Conservation (phyloP, 2,113 vertebrate species). For the Canis aureus region DNA sequence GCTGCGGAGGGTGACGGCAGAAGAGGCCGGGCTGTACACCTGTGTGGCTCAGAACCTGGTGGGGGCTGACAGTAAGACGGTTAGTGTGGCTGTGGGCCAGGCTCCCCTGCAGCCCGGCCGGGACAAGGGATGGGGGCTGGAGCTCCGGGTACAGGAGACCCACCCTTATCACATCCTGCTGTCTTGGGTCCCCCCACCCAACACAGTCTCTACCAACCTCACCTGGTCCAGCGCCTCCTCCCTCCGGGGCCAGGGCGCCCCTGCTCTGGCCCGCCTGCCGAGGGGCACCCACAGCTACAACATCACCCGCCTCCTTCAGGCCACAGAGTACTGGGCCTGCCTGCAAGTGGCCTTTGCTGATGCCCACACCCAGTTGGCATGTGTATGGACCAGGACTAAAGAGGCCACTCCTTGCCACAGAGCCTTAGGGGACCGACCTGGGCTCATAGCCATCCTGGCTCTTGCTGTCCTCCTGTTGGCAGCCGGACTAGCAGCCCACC, state of each 20-base stretch:
- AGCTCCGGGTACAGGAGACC: constrained; percentile 89
- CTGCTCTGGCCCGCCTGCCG: constrained; percentile 90
- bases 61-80: constrained; percentile 94
- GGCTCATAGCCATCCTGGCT: constrained; percentile 86
- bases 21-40: constrained; percentile 94
- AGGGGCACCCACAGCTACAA: constrained; percentile 94
- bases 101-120: constrained; percentile 77
- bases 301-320: constrained; percentile 93
- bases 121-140: constrained; percentile 58
- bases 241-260: constrained; percentile 74
- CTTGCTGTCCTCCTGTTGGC: constrained; percentile 89
- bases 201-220: constrained; percentile 92
- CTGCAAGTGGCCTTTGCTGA: constrained; percentile 89
- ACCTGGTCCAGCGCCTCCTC: constrained; percentile 90
- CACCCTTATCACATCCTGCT: constrained; percentile 91
- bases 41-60: constrained; percentile 97
- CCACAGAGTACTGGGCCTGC: constrained; percentile 94
- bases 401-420: constrained; percentile 82
- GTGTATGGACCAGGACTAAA: constrained; percentile 90
- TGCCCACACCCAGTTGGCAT: constrained; percentile 86
- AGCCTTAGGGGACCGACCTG: constrained; percentile 82
- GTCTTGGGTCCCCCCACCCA: constrained; percentile 91
- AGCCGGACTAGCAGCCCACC: constrained; percentile 71
- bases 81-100: constrained; percentile 91
- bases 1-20: constrained; percentile 87